Conservation (phyloP, 2,113 vertebrate genomes). For the Lepisosteus oculatus region DNA sequence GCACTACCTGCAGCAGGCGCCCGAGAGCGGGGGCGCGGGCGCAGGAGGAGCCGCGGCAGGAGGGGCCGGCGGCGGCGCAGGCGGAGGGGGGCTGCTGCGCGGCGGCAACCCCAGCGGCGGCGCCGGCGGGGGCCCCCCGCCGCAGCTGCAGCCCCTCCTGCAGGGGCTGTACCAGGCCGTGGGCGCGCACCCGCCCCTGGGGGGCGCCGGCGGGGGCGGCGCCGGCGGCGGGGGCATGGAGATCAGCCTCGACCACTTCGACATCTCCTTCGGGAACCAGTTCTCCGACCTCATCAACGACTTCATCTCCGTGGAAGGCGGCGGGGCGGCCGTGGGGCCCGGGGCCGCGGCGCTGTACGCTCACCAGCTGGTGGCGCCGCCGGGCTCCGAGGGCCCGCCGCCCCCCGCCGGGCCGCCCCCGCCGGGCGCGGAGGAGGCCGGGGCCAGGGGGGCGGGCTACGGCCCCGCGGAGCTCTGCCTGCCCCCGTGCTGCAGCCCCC, state of each 20-base stretch:
- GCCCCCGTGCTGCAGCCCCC: constrained; percentile 91
- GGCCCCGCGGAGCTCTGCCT: constrained; percentile 89
- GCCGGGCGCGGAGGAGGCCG: constrained; percentile 72
- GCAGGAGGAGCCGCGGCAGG: constrained; percentile 33
- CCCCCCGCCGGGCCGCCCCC: constrained; percentile 45
- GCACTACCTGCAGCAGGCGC: constrained; percentile 81
- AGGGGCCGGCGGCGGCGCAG: constrained; percentile 41
- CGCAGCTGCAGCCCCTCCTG: constrained; percentile 81
- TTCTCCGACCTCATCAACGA: constrained; percentile 98
- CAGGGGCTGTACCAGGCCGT: constrained; percentile 86
- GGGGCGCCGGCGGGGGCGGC: constrained; percentile 57
- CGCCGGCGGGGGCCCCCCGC: constrained; percentile 40
- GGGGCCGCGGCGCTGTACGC: constrained; percentile 77
- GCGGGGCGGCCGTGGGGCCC: constrained; percentile 67
- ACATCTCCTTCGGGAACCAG: constrained; percentile 98
- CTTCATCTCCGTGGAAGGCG: constrained; percentile 94
- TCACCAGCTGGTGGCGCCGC: constrained; percentile 85
- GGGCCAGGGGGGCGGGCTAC: constrained; percentile 75
- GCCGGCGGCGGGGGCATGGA: constrained; percentile 83
- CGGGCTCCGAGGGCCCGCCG: constrained; percentile 68
- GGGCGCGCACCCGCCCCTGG: constrained; percentile 75
- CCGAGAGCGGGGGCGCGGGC: constrained; percentile 46
- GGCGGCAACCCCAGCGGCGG: constrained; percentile 73
- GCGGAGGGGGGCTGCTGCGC: constrained; percentile 52
- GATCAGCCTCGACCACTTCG: constrained; percentile 97